These are phyloP conservation scores for Brachymystax lenok DNA, from an alignment of 2,797 vertebrate genomes.

Conservation along the genomic window DNA sequence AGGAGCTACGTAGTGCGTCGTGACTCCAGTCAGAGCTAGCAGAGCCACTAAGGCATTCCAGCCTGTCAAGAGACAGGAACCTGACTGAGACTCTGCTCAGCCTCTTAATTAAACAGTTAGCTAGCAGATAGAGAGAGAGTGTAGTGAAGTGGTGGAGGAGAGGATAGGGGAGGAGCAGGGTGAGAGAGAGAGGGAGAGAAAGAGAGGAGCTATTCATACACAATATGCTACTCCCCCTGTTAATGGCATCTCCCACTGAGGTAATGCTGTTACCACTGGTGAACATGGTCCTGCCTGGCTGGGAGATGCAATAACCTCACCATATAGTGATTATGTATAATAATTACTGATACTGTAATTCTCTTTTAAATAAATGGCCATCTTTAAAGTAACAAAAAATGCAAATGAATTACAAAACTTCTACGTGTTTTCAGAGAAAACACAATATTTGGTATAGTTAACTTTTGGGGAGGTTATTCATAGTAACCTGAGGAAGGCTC, in stretches of 20 bases:
- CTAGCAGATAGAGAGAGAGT: not conserved
- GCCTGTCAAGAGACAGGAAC: not conserved
- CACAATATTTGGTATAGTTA: not conserved
- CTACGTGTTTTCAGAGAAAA: not conserved
- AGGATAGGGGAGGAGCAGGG: not conserved
- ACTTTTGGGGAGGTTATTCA: not conserved
- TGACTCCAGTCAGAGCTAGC: not conserved
- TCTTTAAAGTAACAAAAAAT: not conserved
- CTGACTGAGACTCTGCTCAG: not conserved
- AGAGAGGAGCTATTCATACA: constrained; percentile 1
- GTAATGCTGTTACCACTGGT: constrained; percentile 7
- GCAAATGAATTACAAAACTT: not conserved
- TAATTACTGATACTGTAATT: not conserved
- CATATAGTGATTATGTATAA: not conserved
- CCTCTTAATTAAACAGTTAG: not conserved
- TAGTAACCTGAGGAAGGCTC: not conserved
- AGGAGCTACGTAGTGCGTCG: not conserved
- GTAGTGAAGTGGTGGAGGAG: not conserved
- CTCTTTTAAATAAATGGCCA: not conserved
- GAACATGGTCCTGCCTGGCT: not conserved
- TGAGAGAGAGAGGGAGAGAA: not conserved
- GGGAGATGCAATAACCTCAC: not conserved
- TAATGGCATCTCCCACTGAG: constrained; percentile 25
- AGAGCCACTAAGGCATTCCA: not conserved
- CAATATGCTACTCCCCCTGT: constrained; percentile 14